Evolutionary conservation across 2,797 vertebrate species (phyloP).

Genomic region (Crocodylus rhombifer): DNA sequence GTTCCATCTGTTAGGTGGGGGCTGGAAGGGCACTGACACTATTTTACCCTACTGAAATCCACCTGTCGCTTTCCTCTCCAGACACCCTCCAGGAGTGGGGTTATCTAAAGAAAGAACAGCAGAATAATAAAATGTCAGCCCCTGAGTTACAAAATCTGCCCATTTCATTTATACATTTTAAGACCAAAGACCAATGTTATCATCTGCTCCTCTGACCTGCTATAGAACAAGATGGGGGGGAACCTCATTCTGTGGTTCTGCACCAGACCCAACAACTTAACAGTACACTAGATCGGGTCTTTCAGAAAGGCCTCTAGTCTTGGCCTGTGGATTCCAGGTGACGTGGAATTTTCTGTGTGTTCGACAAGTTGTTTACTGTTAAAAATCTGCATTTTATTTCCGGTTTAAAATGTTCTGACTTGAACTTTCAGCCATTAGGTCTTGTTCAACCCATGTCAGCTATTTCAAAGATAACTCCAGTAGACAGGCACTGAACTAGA

Average conservation of each 20-base stretch:
- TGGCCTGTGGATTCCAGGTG: background rate
- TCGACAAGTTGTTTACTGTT: background rate
- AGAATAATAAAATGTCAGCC: conserved; percentile 22
- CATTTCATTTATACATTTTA: background rate
- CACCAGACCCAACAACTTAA: background rate
- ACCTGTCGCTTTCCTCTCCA: conserved; percentile 46
- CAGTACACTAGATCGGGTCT: background rate
- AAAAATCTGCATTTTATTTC: conserved; percentile 26
- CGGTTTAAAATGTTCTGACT: conserved; percentile 38
- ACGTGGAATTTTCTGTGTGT: background rate
- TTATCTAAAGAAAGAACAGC: conserved; percentile 28
- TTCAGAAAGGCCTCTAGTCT: conserved; percentile 15
- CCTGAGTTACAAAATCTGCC: background rate
- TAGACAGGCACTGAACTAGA: background rate
- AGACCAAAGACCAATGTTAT: background rate
- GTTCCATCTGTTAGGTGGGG: background rate
- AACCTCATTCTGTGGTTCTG: background rate
- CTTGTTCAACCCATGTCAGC: background rate
- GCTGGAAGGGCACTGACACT: background rate
- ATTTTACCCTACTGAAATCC: conserved; percentile 35
- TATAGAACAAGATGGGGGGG: no score
- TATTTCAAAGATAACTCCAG: background rate
- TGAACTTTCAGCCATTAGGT: background rate
- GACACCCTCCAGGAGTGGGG: background rate
- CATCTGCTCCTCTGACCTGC: background rate